Evolutionary conservation across 2,888 invertebrate species (phyloP).

Genomic region (Dastarcus helophoroides): DNA sequence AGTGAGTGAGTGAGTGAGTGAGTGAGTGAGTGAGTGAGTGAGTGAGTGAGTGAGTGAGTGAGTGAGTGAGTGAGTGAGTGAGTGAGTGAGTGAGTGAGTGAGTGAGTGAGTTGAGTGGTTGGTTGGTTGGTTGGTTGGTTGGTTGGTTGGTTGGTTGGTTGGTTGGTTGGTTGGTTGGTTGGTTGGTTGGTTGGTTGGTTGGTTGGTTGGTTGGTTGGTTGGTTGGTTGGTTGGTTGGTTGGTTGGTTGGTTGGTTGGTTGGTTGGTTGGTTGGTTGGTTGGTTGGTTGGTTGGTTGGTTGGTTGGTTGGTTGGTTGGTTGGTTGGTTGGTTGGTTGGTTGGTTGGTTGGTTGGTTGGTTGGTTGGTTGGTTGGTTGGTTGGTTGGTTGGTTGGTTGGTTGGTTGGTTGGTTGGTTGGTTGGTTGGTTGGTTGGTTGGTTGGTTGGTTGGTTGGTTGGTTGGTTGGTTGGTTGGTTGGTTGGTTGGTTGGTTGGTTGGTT

Average conservation of each 20-base stretch:
- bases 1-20: no score
- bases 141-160: constrained; percentile 2
- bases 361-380: constrained; percentile 2
- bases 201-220: constrained; percentile 2
- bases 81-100: neutral
- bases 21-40: no score
- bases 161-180: constrained; percentile 2
- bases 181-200: constrained; percentile 2
- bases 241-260: constrained; percentile 2
- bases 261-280: constrained; percentile 2
- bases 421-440: constrained; percentile 2
- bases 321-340: constrained; percentile 2
- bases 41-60: no score
- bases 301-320: constrained; percentile 2
- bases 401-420: constrained; percentile 2
- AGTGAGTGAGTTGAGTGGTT: no score
- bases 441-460: constrained; percentile 2
- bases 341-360: constrained; percentile 2
- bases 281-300: constrained; percentile 2
- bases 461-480: constrained; percentile 2
- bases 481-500: constrained; percentile 2
- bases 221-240: constrained; percentile 2
- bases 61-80: no score
- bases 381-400: constrained; percentile 2
- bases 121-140: constrained; percentile 2